Percentiles rank a stretch among this genome's conserved stretches.
phyloP scores from a whole-genome alignment of 1,140 invertebrate genomes.

The Tribolium madens region DNA sequence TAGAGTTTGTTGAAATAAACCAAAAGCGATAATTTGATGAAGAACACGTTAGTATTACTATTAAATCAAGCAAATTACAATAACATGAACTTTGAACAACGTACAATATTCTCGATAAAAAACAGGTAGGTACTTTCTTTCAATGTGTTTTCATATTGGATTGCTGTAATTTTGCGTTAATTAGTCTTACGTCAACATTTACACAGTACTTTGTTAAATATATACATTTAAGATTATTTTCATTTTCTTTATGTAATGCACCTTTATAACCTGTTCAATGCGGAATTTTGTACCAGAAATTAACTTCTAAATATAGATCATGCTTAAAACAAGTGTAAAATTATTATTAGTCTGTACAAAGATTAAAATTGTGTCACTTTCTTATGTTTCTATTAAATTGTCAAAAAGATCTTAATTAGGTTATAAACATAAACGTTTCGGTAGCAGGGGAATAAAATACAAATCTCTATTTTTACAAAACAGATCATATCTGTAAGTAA shows the following conservation, averaged over 20 bases:
- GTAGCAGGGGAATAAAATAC: no score
- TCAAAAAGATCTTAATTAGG: no score
- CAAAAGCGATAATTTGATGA: not conserved
- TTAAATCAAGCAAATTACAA: not conserved
- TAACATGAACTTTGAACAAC: not conserved
- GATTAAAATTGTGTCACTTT: no score
- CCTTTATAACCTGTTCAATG: not conserved
- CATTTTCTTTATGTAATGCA: slow-evolving; percentile 2
- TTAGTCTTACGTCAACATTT: not conserved
- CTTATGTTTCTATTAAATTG: no score
- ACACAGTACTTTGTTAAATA: not conserved
- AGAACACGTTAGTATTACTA: not conserved
- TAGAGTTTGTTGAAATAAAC: not conserved
- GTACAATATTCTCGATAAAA: not conserved
- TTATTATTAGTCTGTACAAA: no score
- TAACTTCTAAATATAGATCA: no score
- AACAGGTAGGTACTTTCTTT: not conserved
- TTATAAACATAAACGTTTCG: no score
- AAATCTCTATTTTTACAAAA: slow-evolving; percentile 3
- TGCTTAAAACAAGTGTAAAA: no score
- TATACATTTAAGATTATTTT: slow-evolving; percentile 15
- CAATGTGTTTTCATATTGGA: not conserved
- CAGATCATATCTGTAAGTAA: not conserved
- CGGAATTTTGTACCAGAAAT: not conserved
- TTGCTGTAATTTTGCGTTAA: not conserved